Conservation (phyloP, 2,797 vertebrate genomes). For the Poecilia picta region DNA sequence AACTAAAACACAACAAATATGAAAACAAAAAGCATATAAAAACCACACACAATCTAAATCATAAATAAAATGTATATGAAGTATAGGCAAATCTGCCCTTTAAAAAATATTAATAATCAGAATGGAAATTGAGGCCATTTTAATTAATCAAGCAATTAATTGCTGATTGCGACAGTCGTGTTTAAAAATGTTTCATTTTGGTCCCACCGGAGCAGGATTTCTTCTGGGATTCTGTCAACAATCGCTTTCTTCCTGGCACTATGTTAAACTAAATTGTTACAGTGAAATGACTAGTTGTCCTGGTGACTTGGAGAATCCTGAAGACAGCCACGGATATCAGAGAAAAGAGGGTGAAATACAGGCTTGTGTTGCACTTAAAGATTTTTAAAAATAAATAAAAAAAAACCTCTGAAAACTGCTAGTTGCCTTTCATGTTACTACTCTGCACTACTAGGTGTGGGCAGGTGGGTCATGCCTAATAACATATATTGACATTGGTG, state of each 20-base stretch:
- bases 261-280: neutral
- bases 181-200: neutral
- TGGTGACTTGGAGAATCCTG: neutral
- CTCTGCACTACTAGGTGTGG: neutral
- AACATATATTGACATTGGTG: neutral
- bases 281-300: neutral
- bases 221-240: neutral
- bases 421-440: neutral
- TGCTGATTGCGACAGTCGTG: too few relatives aligned
- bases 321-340: neutral
- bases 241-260: neutral
- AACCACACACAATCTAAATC: too few relatives aligned
- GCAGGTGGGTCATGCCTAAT: neutral
- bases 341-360: neutral
- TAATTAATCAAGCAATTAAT: too few relatives aligned
- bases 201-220: neutral
- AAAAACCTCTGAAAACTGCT: neutral
- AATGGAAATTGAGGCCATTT: too few relatives aligned
- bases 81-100: too few relatives aligned
- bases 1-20: too few relatives aligned
- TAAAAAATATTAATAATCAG: too few relatives aligned
- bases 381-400: neutral
- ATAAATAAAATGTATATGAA: too few relatives aligned
- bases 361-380: neutral
- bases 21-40: too few relatives aligned